phyloP scores from a whole-genome alignment of 2,113 vertebrate species.

The Pyrgilauda ruficollis region DNA sequence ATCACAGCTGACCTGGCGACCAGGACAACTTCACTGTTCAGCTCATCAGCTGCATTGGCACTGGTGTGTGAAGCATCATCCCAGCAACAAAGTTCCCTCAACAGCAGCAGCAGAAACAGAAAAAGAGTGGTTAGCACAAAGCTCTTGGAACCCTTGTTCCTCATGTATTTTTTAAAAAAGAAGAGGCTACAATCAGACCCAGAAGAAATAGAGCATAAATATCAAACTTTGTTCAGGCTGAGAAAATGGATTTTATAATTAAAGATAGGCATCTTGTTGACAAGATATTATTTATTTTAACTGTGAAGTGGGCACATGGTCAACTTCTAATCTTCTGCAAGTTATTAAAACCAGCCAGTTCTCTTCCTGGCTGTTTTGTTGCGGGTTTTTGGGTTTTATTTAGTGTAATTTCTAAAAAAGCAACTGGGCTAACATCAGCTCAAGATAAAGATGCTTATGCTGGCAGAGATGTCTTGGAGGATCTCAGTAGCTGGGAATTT shows the following conservation, averaged over 20 bases:
- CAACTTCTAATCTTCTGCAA: not conserved
- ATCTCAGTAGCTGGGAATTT: not conserved
- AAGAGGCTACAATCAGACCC: not conserved
- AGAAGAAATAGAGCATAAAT: constrained; percentile 26
- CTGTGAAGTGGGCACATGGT: not conserved
- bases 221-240: constrained; percentile 31
- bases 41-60: not conserved
- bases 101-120: not conserved
- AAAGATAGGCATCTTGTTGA: constrained; percentile 28
- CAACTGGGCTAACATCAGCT: not conserved
- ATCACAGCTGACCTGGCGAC: not conserved
- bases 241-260: constrained; percentile 27
- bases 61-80: fast-evolving
- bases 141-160: not conserved
- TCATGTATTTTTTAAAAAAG: not conserved
- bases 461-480: not conserved
- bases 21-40: not conserved
- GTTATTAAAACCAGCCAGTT: not conserved
- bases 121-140: not conserved
- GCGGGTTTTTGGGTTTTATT: fast-evolving
- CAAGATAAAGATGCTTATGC: not conserved
- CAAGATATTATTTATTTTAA: not conserved
- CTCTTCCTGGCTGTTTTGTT: not conserved
- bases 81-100: not conserved
- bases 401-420: not conserved